phyloP scores from a whole-genome alignment of 2,888 invertebrate genomes.

The Perizoma flavofasciatum region DNA sequence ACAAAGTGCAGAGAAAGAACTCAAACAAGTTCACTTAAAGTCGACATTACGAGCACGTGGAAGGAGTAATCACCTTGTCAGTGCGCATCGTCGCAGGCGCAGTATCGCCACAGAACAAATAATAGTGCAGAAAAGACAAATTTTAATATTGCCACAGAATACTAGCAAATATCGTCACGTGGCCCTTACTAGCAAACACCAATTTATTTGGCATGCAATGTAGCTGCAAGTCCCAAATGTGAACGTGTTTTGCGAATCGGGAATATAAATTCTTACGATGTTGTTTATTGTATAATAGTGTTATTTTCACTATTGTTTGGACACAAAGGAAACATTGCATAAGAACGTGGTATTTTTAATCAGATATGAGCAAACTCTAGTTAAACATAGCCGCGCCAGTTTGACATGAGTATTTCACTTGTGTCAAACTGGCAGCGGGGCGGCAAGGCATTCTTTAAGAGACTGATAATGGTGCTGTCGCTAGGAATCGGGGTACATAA shows the following conservation, averaged over 20 bases:
- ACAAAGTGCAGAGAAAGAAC: slow-evolving; percentile 48
- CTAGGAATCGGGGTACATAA: too few relatives aligned
- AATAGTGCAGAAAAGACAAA: slow-evolving; percentile 17
- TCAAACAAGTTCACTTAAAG: slow-evolving; percentile 36
- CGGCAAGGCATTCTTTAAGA: background rate
- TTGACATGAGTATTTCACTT: too few relatives aligned
- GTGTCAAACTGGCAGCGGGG: too few relatives aligned
- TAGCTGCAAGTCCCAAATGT: slow-evolving; percentile 31
- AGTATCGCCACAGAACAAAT: slow-evolving; percentile 20
- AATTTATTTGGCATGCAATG: slow-evolving; percentile 48
- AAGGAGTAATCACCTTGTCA: slow-evolving; percentile 37
- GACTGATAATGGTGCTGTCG: background rate
- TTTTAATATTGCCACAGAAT: slow-evolving; percentile 10
- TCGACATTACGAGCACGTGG: slow-evolving; percentile 59
- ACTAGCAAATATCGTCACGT: slow-evolving; percentile 26
- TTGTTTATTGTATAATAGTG: too few relatives aligned
- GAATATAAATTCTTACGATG: slow-evolving; percentile 12
- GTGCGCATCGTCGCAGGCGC: slow-evolving; percentile 24
- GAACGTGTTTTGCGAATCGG: slow-evolving; percentile 11
- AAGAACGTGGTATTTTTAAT: too few relatives aligned
- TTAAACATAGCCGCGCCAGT: too few relatives aligned
- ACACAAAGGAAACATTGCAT: too few relatives aligned
- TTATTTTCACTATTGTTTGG: too few relatives aligned
- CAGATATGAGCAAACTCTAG: too few relatives aligned
- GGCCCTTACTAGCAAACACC: slow-evolving; percentile 40